phyloP scores from a whole-genome alignment of 1,140 invertebrate species.

The Macrostomum lignano region DNA sequence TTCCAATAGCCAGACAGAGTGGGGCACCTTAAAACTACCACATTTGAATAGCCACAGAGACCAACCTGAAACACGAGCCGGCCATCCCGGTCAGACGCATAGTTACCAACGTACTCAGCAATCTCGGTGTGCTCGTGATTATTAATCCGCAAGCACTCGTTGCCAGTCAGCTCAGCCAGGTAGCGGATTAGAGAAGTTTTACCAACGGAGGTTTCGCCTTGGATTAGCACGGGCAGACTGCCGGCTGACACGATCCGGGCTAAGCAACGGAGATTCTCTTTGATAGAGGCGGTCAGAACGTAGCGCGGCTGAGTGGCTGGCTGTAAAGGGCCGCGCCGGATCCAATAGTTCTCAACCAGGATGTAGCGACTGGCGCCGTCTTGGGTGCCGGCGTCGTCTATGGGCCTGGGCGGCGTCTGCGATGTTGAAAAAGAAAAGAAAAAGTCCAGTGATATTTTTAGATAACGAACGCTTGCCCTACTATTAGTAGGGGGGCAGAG shows the following conservation, averaged over 20 bases:
- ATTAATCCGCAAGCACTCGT: constrained; percentile 77
- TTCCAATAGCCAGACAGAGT: too few species aligned
- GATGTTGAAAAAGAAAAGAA: too few species aligned
- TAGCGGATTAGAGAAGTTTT: constrained; percentile 87
- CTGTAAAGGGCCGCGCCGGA: constrained; percentile 41
- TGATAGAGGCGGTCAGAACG: constrained; percentile 59
- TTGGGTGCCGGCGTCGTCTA: neutral
- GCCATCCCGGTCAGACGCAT: neutral
- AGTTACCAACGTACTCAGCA: constrained; percentile 69
- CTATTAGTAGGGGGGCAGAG: too few species aligned
- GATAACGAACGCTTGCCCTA: too few species aligned
- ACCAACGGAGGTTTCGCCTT: constrained; percentile 90
- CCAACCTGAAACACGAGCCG: too few species aligned
- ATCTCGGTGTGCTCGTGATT: constrained; percentile 97
- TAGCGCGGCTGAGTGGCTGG: constrained; percentile 38
- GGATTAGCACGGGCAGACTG: constrained; percentile 44
- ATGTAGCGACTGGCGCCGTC: constrained; percentile 8
- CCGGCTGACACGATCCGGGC: constrained; percentile 57
- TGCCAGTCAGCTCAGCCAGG: constrained; percentile 60
- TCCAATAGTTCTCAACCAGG: constrained; percentile 69
- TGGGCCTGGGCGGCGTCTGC: too few species aligned
- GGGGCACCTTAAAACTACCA: too few species aligned
- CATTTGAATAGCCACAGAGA: too few species aligned
- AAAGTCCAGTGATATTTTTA: too few species aligned
- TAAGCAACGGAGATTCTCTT: constrained; percentile 59